A percentile compares a stretch with the other conserved stretches of the same genome.
Conservation (phyloP, 64 coral and sea anemone genomes). For the Acropora tenuis region DNA sequence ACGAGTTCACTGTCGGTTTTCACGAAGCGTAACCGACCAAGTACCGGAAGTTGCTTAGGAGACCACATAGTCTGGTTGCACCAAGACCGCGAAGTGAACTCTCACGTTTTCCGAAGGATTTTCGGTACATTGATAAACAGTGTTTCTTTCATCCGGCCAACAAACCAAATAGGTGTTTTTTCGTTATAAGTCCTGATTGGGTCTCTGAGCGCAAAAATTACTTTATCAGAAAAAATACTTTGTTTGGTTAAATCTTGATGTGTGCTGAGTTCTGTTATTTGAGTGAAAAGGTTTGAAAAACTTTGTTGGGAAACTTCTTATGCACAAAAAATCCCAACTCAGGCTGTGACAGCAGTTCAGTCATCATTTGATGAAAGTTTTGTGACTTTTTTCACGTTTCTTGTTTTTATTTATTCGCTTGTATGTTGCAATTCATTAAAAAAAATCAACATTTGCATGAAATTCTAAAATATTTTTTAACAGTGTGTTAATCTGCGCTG, state of each 20-base stretch:
- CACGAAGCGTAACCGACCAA: slow-evolving; percentile 28
- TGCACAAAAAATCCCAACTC: too few relatives aligned
- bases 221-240: slow-evolving; percentile 77
- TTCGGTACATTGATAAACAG: slow-evolving; percentile 85
- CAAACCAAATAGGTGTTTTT: slow-evolving; percentile 74
- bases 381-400: too few relatives aligned
- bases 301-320: background rate
- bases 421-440: too few relatives aligned
- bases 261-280: background rate
- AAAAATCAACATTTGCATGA: too few relatives aligned
- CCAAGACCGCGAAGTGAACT: slow-evolving; percentile 77
- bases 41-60: slow-evolving; percentile 52
- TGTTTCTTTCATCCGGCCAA: slow-evolving; percentile 79
- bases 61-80: slow-evolving; percentile 69
- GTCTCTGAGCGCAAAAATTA: slow-evolving; percentile 72
- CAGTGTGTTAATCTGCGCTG: too few relatives aligned
- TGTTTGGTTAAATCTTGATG: slow-evolving; percentile 65
- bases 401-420: too few relatives aligned
- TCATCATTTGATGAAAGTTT: too few relatives aligned
- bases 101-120: slow-evolving; percentile 89
- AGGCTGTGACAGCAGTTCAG: too few relatives aligned
- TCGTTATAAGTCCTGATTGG: slow-evolving; percentile 89
- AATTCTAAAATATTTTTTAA: too few relatives aligned
- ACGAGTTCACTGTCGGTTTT: slow-evolving; percentile 26
- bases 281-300: background rate